Conservation (phyloP, 2,113 vertebrate species). For the Antechinus stuartii region DNA sequence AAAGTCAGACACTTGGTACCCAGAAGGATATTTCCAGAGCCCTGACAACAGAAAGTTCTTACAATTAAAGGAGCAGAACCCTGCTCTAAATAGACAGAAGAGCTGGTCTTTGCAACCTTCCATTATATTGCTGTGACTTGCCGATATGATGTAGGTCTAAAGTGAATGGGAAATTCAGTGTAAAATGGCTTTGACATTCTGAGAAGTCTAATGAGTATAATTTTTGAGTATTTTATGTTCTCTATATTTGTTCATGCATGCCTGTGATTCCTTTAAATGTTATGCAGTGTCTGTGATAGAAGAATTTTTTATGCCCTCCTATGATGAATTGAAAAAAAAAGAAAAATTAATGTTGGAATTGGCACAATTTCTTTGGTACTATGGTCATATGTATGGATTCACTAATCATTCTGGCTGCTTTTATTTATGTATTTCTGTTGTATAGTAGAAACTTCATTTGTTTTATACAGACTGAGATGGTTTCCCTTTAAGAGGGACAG, state of each 20-base stretch:
- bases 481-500: neutral
- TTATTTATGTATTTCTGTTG: neutral
- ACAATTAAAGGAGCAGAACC: neutral
- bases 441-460: neutral
- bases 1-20: neutral
- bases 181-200: neutral
- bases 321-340: neutral
- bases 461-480: neutral
- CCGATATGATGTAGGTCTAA: neutral
- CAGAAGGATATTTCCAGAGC: neutral
- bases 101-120: neutral
- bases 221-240: neutral
- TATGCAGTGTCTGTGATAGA: neutral
- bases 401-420: neutral
- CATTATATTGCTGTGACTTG: neutral
- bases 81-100: neutral
- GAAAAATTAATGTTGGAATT: neutral
- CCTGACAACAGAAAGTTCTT: neutral
- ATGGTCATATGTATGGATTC: neutral
- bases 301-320: neutral
- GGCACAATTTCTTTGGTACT: neutral
- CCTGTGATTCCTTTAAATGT: neutral
- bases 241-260: slow-evolving; percentile 1
- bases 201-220: neutral
- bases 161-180: neutral